Evolutionary conservation across 2,113 vertebrate genomes (phyloP).

Genomic region (Rhodinocichla rosea): DNA sequence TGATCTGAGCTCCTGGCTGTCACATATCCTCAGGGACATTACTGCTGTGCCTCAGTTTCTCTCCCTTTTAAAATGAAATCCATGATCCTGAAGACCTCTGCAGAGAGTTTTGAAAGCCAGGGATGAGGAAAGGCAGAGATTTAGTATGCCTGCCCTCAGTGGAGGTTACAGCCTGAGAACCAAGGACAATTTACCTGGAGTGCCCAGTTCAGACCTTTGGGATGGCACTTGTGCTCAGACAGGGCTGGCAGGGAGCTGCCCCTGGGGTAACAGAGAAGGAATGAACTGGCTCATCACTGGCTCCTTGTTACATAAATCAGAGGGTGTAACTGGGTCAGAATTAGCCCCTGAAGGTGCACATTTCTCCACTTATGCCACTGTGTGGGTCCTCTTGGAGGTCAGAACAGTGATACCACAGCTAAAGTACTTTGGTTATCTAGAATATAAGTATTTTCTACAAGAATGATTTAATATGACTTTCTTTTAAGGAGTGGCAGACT

Average conservation of each 20-base stretch:
- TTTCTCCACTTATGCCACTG: rapidly evolving
- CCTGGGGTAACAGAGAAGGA: neutral
- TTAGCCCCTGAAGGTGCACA: neutral
- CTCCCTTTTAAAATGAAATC: neutral
- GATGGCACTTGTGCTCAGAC: neutral
- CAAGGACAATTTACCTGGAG: neutral
- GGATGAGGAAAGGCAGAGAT: neutral
- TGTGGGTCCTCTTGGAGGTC: neutral
- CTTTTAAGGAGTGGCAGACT: neutral
- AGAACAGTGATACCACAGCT: neutral
- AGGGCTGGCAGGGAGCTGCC: neutral
- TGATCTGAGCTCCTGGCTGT: neutral
- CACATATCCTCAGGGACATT: rapidly evolving
- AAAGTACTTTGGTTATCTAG: neutral
- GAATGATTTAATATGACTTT: neutral
- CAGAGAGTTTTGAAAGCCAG: neutral
- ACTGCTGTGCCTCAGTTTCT: neutral
- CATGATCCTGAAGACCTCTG: neutral
- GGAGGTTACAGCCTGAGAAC: neutral
- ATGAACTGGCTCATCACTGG: neutral
- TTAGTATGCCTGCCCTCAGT: neutral
- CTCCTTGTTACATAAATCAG: neutral
- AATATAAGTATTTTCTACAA: neutral
- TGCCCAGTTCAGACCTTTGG: neutral
- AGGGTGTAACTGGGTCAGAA: neutral